phyloP scores from a whole-genome alignment of 2,888 invertebrate genomes.

The Schrankia costaestrigalis region DNA sequence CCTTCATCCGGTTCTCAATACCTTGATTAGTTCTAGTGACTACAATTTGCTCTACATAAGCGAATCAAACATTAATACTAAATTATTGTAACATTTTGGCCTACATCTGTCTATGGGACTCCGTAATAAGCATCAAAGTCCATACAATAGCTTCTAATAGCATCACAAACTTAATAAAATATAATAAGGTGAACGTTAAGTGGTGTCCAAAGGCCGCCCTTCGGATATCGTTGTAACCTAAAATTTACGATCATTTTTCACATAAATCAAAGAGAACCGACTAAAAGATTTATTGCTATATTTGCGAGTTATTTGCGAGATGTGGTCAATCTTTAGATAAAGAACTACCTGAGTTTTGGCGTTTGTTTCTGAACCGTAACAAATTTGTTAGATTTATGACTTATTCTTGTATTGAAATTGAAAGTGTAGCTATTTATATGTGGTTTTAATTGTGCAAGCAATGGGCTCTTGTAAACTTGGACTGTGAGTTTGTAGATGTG shows the following conservation, averaged over 20 bases:
- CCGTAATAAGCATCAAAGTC: background rate
- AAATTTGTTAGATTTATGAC: constrained; percentile 53
- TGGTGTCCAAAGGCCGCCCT: constrained; percentile 51
- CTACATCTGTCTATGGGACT: background rate
- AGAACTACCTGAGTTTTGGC: constrained; percentile 50
- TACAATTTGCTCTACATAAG: too few species aligned
- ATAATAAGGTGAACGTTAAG: constrained; percentile 56
- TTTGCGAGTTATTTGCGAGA: constrained; percentile 53
- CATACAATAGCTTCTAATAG: too few species aligned
- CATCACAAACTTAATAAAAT: constrained; percentile 25
- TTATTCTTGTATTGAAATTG: constrained; percentile 53
- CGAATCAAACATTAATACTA: too few species aligned
- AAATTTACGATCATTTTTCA: constrained; percentile 80
- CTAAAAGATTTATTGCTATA: constrained; percentile 72
- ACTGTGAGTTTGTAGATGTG: too few species aligned
- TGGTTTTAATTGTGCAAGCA: constrained; percentile 9
- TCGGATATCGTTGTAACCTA: constrained; percentile 63
- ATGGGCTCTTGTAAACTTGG: too few species aligned
- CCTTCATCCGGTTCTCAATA: too few species aligned
- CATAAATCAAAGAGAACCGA: constrained; percentile 78
- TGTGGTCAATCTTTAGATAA: constrained; percentile 57
- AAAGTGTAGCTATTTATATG: constrained; percentile 43
- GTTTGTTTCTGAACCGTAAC: constrained; percentile 41
- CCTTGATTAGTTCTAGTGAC: too few species aligned
- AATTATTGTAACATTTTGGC: too few species aligned